These are phyloP conservation scores for Luehdorfia chinensis DNA, from an alignment of 1,140 invertebrate genomes.

Conservation along the genomic window DNA sequence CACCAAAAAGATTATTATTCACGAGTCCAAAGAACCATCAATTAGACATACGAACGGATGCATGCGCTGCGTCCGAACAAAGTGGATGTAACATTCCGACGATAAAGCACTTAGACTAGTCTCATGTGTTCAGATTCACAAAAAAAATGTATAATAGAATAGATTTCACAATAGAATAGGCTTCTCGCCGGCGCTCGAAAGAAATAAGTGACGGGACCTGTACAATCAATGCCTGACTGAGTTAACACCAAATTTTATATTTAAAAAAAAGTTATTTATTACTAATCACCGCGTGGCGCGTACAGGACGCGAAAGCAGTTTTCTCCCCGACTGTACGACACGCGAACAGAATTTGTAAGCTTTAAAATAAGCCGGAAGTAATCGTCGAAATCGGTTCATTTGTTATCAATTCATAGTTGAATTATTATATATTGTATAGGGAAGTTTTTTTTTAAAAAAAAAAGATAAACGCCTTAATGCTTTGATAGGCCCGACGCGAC, in stretches of 20 bases:
- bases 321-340: constrained; percentile 4
- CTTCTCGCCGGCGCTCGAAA: constrained; percentile 38
- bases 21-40: too few relatives aligned
- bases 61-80: constrained; percentile 12
- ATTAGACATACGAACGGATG: constrained; percentile 7
- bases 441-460: too few relatives aligned
- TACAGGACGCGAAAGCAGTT: neutral
- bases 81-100: constrained; percentile 46
- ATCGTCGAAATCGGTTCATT: neutral
- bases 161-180: constrained; percentile 18
- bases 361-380: constrained; percentile 9
- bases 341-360: constrained; percentile 7
- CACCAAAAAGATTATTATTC: too few relatives aligned
- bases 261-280: constrained; percentile 50
- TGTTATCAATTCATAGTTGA: too few relatives aligned
- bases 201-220: constrained; percentile 62
- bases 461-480: too few relatives aligned
- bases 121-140: constrained; percentile 54
- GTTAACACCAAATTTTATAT: constrained; percentile 68
- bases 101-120: constrained; percentile 48
- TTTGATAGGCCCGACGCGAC: too few relatives aligned
- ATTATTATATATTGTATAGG: too few relatives aligned
- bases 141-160: constrained; percentile 33
- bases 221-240: constrained; percentile 60
- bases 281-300: constrained; percentile 23